Evolutionary conservation across 2,113 vertebrate genomes (phyloP).

Genomic region (Zapornia atra): DNA sequence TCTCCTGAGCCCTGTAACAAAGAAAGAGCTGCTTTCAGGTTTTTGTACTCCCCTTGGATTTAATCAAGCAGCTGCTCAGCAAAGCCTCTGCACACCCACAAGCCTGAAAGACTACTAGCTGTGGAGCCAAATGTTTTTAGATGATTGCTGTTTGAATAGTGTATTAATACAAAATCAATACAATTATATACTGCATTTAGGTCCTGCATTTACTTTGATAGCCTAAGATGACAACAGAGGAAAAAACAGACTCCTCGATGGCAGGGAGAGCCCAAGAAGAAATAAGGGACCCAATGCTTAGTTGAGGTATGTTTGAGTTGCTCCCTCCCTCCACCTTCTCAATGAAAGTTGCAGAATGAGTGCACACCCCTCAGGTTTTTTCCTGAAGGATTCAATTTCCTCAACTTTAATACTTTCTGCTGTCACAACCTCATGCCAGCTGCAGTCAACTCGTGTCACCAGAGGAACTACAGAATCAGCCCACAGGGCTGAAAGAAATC

Average conservation of each 20-base stretch:
- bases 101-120: not conserved
- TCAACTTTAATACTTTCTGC: not conserved
- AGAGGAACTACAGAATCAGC: not conserved
- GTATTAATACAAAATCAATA: not conserved
- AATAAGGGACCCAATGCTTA: not conserved
- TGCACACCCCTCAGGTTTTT: not conserved
- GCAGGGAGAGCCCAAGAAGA: not conserved
- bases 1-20: not conserved
- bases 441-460: not conserved
- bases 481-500: not conserved
- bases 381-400: not conserved
- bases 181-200: not conserved
- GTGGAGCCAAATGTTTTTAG: not conserved
- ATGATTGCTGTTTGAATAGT: not conserved
- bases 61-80: not conserved
- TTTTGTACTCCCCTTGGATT: not conserved
- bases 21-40: not conserved
- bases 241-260: accelerated
- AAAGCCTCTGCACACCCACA: not conserved
- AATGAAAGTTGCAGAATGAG: not conserved
- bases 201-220: not conserved
- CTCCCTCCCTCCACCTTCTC: not conserved
- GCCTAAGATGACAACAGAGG: not conserved
- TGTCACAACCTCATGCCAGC: not conserved
- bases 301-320: not conserved